phyloP scores from a whole-genome alignment of 2,888 invertebrate species.

The Andrena praecox region DNA sequence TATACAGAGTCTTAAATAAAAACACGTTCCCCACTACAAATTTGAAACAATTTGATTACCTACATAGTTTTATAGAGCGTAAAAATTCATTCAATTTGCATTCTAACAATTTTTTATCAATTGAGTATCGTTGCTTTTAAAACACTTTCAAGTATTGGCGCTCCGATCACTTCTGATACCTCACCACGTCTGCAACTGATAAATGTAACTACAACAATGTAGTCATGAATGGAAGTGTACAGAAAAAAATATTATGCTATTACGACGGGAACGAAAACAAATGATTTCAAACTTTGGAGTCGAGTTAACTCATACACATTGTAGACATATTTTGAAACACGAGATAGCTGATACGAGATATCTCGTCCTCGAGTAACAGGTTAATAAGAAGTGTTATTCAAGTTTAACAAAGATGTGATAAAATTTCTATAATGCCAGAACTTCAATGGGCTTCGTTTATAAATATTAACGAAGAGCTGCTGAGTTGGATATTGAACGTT shows the following conservation, averaged over 20 bases:
- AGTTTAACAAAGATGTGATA: not conserved
- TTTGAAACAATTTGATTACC: too few species aligned
- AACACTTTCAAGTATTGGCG: too few species aligned
- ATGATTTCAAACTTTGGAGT: slow-evolving; percentile 9
- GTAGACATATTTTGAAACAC: not conserved
- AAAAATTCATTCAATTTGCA: too few species aligned
- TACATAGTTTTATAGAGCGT: too few species aligned
- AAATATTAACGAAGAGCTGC: not conserved
- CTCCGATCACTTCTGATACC: too few species aligned
- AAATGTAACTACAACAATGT: not conserved
- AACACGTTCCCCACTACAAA: too few species aligned
- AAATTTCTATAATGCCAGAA: not conserved
- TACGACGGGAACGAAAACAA: slow-evolving; percentile 4
- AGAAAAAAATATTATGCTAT: not conserved
- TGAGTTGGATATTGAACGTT: not conserved
- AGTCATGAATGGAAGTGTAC: not conserved
- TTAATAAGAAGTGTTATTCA: slow-evolving; percentile 12
- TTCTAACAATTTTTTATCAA: too few species aligned
- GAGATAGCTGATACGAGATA: not conserved
- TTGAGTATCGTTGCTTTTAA: too few species aligned
- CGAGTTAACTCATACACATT: not conserved
- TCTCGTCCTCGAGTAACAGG: not conserved
- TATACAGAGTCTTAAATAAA: too few species aligned
- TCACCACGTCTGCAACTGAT: not conserved
- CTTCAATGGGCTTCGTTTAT: not conserved